phyloP scores from a whole-genome alignment of 2,113 vertebrate species.

The Leucopternis melanops region DNA sequence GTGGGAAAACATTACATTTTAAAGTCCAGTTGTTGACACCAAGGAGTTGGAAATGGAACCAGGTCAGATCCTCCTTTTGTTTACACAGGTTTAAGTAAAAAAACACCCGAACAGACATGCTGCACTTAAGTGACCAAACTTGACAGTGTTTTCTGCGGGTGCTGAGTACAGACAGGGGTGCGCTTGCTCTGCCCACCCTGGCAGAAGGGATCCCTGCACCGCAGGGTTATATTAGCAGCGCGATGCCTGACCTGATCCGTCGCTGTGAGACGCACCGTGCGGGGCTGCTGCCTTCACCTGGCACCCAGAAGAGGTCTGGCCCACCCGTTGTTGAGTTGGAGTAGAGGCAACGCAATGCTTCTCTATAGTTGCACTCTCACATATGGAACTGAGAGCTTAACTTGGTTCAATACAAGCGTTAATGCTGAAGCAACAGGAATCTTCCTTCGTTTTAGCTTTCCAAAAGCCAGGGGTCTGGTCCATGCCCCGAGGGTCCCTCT shows the following conservation, averaged over 20 bases:
- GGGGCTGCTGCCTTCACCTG: fast-evolving
- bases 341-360: background rate
- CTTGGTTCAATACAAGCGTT: background rate
- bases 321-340: fast-evolving
- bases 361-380: background rate
- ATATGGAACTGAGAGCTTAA: background rate
- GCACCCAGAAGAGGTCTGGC: background rate
- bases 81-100: background rate
- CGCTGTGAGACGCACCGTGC: fast-evolving
- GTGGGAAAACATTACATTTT: background rate
- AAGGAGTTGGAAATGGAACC: background rate
- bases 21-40: background rate
- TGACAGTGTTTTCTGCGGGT: background rate
- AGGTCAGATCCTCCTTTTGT: background rate
- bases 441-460: background rate
- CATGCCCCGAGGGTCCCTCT: background rate
- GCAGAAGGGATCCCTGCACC: background rate
- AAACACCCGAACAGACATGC: background rate
- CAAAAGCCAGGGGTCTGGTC: background rate
- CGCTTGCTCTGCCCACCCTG: background rate
- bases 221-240: background rate
- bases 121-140: background rate
- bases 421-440: background rate
- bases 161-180: too few relatives aligned
- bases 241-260: background rate